Evolutionary conservation across 2,113 vertebrate species (phyloP), one percentile per base, ranked within the genome.

Genomic region (Gasterosteus aculeatus): DNA sequence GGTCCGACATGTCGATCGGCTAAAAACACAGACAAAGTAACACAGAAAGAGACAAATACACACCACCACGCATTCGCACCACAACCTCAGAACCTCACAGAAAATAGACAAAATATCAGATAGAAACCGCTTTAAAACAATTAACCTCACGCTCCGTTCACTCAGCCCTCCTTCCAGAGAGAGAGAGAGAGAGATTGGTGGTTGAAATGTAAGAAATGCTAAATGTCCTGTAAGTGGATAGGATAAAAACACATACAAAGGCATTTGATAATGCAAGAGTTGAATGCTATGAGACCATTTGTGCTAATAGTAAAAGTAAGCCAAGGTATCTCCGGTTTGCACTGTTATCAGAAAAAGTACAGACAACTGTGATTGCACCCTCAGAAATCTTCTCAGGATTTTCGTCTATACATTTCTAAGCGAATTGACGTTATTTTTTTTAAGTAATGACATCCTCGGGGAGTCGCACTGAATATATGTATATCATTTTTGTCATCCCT

Each of bases 181-280:
- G 59, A 69, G 69, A 49, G 59, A 69, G 60, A 72, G 69, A 44
- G 59, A 42, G 62, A 33, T 3, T 4, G 33, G 70, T 65, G 19
- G 71, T 64, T 70, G 66, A 81, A 65, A 38, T 38, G 68, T 29
- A 42, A 69, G 39, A 72, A 72, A 56, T 59, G 22, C 33, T 67
- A 22, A 76, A 74, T 71, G 72, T 73, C 19, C 14, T 9, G 38
- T 33, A 10, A 59, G 39, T 19, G 1, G 14, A 44, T 5, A 57
- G 46, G 46, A 26, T 51, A 57, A 35, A 42, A 76, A 62, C 26
- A 29, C 26, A 66, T 41, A 56, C 5, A 15, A 58, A 61, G 58
- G 14, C 8, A 51, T 35, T 39, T 76, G 42, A 62, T 33, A 54
- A 63, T 59, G 47, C 38, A 54, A 70, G 53, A 75, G 31, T 64